Conservation (phyloP, 2,797 vertebrate species). For the Halcyon leucocephala region DNA sequence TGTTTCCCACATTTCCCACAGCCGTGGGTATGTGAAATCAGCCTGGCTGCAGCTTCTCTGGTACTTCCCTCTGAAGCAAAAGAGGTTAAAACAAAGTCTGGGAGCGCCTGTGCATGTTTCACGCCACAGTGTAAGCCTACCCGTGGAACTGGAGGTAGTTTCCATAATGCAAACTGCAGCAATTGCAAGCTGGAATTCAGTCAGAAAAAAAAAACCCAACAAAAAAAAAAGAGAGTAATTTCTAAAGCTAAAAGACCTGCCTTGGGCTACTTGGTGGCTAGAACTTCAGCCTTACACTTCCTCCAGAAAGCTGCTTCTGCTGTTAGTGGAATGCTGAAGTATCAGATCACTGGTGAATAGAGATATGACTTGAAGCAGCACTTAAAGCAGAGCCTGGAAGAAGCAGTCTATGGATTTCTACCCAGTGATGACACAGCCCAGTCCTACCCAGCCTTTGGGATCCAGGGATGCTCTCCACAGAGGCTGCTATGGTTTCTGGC, state of each 20-base stretch:
- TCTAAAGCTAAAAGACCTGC: neutral
- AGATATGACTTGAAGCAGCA: neutral
- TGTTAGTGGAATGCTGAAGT: neutral
- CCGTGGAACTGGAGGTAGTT: neutral
- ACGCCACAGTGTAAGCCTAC: neutral
- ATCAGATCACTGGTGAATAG: neutral
- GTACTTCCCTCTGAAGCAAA: neutral
- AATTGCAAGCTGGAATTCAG: neutral
- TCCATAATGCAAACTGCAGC: neutral
- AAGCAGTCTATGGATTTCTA: neutral
- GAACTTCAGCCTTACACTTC: neutral
- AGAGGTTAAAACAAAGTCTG: neutral
- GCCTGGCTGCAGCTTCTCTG: neutral
- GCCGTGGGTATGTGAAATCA: neutral
- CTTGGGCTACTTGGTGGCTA: neutral
- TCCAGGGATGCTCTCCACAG: neutral
- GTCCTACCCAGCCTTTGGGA: neutral
- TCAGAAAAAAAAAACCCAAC: neutral
- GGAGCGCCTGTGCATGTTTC: neutral
- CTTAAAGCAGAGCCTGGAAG: neutral
- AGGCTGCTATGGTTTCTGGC: neutral
- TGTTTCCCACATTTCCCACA: neutral
- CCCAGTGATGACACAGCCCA: neutral
- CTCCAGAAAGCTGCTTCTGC: neutral
- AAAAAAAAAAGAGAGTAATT: neutral